Percentiles rank a stretch among this genome's conserved stretches.
Conservation (phyloP, 2,797 vertebrate genomes). For the Mus caroli region DNA sequence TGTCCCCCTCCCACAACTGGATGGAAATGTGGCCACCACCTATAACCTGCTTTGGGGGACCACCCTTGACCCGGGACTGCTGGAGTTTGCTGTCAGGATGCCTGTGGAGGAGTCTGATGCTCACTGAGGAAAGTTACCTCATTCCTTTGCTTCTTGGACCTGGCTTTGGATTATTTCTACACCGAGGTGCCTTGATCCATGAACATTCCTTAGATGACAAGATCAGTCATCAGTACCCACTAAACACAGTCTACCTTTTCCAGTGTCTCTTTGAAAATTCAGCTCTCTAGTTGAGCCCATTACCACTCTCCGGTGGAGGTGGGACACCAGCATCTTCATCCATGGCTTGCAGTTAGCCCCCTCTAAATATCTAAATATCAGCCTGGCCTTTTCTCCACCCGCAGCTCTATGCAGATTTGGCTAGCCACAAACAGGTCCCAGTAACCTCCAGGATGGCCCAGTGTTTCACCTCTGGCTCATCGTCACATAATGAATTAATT, state of each 20-base stretch:
- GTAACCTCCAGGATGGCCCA: neutral
- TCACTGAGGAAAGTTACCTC: neutral
- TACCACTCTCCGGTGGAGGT: fast-evolving
- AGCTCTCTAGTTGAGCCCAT: neutral
- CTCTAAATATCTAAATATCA: neutral
- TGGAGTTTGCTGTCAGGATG: neutral
- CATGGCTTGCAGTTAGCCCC: neutral
- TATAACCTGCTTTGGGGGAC: neutral
- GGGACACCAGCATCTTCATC: neutral
- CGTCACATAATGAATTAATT: neutral
- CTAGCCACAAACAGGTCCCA: neutral
- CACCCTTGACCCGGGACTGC: neutral
- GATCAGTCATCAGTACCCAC: neutral
- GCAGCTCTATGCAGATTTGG: neutral
- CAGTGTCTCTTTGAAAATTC: neutral
- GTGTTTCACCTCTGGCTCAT: neutral
- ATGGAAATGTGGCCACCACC: neutral
- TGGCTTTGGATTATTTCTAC: neutral
- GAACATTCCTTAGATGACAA: constrained; percentile 4
- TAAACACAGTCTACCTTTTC: neutral
- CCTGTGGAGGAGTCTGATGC: neutral
- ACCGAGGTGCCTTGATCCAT: neutral
- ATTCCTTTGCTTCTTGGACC: neutral
- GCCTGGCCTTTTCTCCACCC: neutral
- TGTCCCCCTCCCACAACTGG: neutral